Percentiles rank a stretch among this genome's conserved stretches.
phyloP scores from a whole-genome alignment of 2,797 vertebrate genomes.

The Liparis tanakae region DNA sequence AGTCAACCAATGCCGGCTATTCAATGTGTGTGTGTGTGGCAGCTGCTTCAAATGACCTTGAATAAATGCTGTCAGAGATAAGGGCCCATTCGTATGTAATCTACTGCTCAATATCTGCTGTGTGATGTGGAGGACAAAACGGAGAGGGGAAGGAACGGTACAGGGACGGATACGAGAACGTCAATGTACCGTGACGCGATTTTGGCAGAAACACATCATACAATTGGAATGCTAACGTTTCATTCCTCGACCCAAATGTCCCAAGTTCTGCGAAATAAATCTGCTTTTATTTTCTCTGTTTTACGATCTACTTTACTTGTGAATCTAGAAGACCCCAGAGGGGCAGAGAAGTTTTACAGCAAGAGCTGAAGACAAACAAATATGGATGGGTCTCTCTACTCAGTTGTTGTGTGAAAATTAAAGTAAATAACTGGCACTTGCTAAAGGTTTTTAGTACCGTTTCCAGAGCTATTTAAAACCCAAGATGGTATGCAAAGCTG shows the following conservation, averaged over 20 bases:
- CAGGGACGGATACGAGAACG: conserved; percentile 13
- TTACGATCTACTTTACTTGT: not conserved
- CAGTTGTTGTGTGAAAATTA: not conserved
- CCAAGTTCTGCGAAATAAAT: not conserved
- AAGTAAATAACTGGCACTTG: conserved; percentile 4
- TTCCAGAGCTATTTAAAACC: conserved; percentile 22
- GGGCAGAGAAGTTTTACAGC: not conserved
- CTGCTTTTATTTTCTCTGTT: too few relatives aligned
- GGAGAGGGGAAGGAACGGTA: conserved; percentile 20
- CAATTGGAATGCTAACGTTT: conserved; percentile 15
- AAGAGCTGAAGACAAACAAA: not conserved
- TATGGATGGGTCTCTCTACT: not conserved
- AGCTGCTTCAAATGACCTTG: conserved; percentile 56
- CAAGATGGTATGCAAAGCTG: conserved; percentile 3
- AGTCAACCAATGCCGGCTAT: conserved; percentile 36
- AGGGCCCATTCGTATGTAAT: conserved; percentile 44
- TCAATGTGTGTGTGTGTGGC: conserved; percentile 20
- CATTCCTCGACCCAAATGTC: conserved; percentile 34
- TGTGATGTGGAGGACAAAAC: conserved; percentile 21
- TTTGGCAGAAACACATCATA: conserved; percentile 16
- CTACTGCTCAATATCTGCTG: conserved; percentile 40
- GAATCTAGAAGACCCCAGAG: conserved; percentile 11
- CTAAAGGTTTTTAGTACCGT: conserved; percentile 2
- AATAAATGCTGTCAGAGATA: conserved; percentile 40
- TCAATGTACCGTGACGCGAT: conserved; percentile 6